Conservation (phyloP, 2,797 vertebrate species). For the Poecilia picta region DNA sequence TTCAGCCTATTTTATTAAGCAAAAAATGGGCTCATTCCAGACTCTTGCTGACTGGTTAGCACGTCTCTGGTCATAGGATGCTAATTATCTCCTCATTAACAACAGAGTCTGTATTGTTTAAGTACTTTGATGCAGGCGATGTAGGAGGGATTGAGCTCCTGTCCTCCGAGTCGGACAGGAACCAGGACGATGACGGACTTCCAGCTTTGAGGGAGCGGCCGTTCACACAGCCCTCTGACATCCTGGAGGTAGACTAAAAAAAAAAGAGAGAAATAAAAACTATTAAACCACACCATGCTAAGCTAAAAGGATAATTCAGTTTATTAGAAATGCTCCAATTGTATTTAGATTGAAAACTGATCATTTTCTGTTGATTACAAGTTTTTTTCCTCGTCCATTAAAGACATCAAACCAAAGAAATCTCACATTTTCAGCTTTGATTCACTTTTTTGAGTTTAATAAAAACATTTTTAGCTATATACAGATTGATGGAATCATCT, state of each 20-base stretch:
- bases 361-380: background rate
- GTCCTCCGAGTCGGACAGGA: conserved; percentile 89
- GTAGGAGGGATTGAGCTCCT: conserved; percentile 87
- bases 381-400: background rate
- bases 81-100: background rate
- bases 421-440: background rate
- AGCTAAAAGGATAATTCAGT: background rate
- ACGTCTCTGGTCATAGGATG: background rate
- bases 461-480: too few relatives aligned
- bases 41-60: background rate
- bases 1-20: background rate
- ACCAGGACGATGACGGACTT: conserved; percentile 88
- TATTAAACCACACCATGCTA: background rate
- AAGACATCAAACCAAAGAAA: background rate
- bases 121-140: conserved; percentile 87
- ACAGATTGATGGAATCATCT: too few relatives aligned
- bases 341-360: background rate
- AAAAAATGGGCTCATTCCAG: background rate
- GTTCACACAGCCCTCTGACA: conserved; percentile 78
- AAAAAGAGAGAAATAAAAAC: background rate
- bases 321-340: background rate
- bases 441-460: background rate
- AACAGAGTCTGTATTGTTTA: background rate
- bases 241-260: conserved; percentile 87
- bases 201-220: conserved; percentile 64